Conservation (phyloP, 2,113 vertebrate genomes). For the Bothrops jararaca region DNA sequence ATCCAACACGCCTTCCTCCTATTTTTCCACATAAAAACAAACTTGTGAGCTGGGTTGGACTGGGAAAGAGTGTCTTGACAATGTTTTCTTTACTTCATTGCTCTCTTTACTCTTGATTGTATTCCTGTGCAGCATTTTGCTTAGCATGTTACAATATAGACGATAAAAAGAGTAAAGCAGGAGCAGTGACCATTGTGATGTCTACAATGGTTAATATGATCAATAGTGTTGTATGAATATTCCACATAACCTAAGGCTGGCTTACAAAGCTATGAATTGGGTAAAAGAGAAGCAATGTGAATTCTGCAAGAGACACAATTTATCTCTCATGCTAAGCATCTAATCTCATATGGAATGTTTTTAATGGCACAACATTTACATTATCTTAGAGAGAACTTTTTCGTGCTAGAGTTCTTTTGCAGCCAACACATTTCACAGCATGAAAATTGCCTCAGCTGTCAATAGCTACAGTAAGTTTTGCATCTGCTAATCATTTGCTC, state of each 20-base stretch:
- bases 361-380: neutral
- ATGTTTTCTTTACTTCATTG: neutral
- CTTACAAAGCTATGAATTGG: conserved; percentile 28
- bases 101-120: conserved; percentile 21
- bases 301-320: neutral
- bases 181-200: neutral
- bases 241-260: conserved; percentile 10
- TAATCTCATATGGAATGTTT: neutral
- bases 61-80: neutral
- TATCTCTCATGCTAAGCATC: neutral
- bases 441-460: neutral
- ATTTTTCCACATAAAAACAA: no score
- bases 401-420: neutral
- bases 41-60: no score
- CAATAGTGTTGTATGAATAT: conserved; percentile 14
- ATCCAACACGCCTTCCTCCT: no score
- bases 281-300: conserved; percentile 7
- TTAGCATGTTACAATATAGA: rapidly evolving
- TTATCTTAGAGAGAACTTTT: neutral
- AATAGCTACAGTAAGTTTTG: neutral
- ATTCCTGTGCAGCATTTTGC: conserved; percentile 12
- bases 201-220: rapidly evolving
- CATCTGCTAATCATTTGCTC: neutral
- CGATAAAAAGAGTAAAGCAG: neutral
- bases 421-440: neutral